phyloP scores from a whole-genome alignment of 2,888 invertebrate species.

The Thymelicus sylvestris region DNA sequence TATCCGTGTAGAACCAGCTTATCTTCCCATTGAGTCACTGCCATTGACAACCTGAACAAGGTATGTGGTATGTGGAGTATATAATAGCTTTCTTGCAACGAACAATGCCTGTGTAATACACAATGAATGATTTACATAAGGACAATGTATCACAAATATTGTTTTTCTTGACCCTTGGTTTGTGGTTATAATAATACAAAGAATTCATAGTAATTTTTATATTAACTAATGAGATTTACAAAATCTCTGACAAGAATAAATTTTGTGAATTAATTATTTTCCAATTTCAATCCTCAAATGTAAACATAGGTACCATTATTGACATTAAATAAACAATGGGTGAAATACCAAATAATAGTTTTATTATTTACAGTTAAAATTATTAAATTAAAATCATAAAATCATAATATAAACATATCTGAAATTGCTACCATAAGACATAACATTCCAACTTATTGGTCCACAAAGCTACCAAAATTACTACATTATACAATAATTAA shows the following conservation, averaged over 20 bases:
- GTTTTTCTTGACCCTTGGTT: background rate
- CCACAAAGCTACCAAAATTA: conserved; percentile 81
- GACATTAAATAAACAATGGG: conserved; percentile 56
- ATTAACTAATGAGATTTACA: conserved; percentile 34
- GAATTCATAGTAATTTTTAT: conserved; percentile 30
- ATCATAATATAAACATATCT: conserved; percentile 78
- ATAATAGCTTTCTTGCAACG: no score
- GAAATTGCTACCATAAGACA: conserved; percentile 73
- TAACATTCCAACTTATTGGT: conserved; percentile 80
- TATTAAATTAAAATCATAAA: conserved; percentile 68
- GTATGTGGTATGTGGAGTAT: background rate
- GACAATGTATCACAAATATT: no score
- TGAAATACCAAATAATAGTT: conserved; percentile 72
- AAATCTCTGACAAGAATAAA: conserved; percentile 35
- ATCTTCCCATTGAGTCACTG: background rate
- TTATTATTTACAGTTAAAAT: conserved; percentile 82
- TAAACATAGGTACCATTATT: conserved; percentile 37
- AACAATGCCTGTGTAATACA: no score
- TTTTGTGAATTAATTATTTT: conserved; percentile 33
- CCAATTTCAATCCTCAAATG: conserved; percentile 22
- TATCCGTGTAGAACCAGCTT: background rate
- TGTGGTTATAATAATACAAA: conserved; percentile 33
- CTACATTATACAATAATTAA: conserved; percentile 67
- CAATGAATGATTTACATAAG: no score
- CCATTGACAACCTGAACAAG: background rate